Conservation (phyloP, 2,113 vertebrate genomes). For the Poecilia latipinna region DNA sequence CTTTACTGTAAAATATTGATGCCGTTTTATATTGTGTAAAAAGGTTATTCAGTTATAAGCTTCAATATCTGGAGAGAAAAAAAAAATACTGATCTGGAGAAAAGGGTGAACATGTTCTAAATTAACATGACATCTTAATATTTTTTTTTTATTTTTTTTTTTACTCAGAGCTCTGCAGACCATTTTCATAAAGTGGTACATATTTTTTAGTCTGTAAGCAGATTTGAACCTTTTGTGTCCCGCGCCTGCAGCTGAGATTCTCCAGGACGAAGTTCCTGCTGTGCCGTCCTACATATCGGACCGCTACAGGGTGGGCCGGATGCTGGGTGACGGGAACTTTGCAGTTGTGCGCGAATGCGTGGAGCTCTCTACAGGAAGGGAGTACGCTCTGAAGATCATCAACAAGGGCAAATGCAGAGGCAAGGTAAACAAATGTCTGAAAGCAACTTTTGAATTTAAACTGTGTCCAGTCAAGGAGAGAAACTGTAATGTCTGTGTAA, state of each 20-base stretch:
- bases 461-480: background rate
- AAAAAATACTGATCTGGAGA: background rate
- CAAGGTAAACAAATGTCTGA: slow-evolving; percentile 81
- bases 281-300: slow-evolving; percentile 95
- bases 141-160: slow-evolving; percentile 2
- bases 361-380: slow-evolving; percentile 94
- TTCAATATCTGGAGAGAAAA: background rate
- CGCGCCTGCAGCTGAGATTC: slow-evolving; percentile 54
- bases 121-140: slow-evolving; percentile 8
- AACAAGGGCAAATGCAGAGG: slow-evolving; percentile 99
- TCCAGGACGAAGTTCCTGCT: slow-evolving; percentile 90
- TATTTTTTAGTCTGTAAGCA: background rate
- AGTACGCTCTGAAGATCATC: slow-evolving; percentile 99
- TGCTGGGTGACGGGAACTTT: slow-evolving; percentile 97
- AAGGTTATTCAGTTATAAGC: background rate
- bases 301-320: slow-evolving; percentile 95
- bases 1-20: background rate
- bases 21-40: background rate
- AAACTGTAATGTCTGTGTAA: background rate
- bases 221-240: background rate
- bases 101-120: background rate
- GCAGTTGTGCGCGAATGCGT: slow-evolving; percentile 97
- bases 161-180: background rate
- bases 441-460: background rate
- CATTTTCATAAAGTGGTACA: background rate